Evolutionary conservation across 1,140 invertebrate genomes (phyloP), one percentile per base, ranked within the genome.

Genomic region (Procambarus virginalis): DNA sequence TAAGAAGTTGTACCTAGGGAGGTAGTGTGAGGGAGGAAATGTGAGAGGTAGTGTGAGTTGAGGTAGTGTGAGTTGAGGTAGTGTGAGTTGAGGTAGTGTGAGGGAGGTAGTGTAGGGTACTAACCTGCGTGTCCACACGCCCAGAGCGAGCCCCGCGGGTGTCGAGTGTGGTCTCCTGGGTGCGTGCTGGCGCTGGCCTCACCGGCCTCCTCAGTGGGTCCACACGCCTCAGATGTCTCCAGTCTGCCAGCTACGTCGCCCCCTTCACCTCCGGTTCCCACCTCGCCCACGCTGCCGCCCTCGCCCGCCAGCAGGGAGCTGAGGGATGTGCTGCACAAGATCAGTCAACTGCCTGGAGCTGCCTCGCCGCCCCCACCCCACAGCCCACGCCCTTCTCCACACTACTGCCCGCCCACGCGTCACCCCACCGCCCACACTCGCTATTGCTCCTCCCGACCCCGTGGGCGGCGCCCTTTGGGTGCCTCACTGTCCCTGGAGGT

Each of bases 221-320:
- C 89, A 8, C 89, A 85, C 51, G 64, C 82, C 49, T 90, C 89
- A 34, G 89, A 90, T 45, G 89, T 90, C 45, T 90, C 89, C 64
- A 85, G 82, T 46, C 89, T 90, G 17, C 82, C 89, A 0, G 83
- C 89, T n/a, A 90, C 89, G 3, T 90, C 89, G 34, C 89, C 89
- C 14, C 89, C 89, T 2, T 90, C 89, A 70, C 89, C 89, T 12
- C 89, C 89, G n/a, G 89, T 83, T 8, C 89, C 89, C 58, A 90
- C 89, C 20, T 90, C 89, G 9, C 89, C 89, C 55, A 85, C 89
- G 2, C 60, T 85, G 17, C 89, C 82, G 45, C 82, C 83, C n/a
- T 90, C 89, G 0, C 89, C 89, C 0, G 82, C 89, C 10, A 64
- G 77, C 34, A 60, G 76, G 45, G 89, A 90, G 83, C 78, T 90